phyloP scores from a whole-genome alignment of 2,797 vertebrate species.

The Helarctos malayanus region DNA sequence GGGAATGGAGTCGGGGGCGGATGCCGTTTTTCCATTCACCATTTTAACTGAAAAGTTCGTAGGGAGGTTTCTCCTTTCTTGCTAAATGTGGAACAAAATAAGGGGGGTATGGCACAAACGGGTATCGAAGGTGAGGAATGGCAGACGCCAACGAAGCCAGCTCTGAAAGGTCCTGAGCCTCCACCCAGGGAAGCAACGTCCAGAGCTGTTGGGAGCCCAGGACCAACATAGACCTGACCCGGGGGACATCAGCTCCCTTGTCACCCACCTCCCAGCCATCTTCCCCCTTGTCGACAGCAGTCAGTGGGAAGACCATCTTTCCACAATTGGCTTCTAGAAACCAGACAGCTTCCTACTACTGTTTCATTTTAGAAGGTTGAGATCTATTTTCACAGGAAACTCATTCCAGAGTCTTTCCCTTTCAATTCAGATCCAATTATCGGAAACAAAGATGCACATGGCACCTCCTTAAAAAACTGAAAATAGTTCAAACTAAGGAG shows the following conservation, averaged over 20 bases:
- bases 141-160: neutral
- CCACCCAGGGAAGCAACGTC: neutral
- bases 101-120: accelerated
- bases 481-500: conserved; percentile 14
- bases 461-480: neutral
- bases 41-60: neutral
- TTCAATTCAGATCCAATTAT: neutral
- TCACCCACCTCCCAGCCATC: accelerated
- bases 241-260: neutral
- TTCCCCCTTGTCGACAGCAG: neutral
- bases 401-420: neutral
- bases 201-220: accelerated
- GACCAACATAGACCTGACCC: accelerated
- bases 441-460: neutral
- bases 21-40: neutral
- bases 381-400: neutral
- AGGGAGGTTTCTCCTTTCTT: neutral
- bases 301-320: neutral
- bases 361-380: neutral
- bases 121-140: neutral
- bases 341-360: neutral
- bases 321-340: too few relatives aligned
- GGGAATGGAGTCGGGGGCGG: neutral
- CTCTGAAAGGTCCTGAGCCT: neutral
- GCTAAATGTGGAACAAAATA: neutral